A percentile compares a stretch with the other conserved stretches of the same genome.
These are phyloP conservation scores for Hyles vespertilio DNA, from an alignment of 1,140 invertebrate species.

Conservation along the genomic window DNA sequence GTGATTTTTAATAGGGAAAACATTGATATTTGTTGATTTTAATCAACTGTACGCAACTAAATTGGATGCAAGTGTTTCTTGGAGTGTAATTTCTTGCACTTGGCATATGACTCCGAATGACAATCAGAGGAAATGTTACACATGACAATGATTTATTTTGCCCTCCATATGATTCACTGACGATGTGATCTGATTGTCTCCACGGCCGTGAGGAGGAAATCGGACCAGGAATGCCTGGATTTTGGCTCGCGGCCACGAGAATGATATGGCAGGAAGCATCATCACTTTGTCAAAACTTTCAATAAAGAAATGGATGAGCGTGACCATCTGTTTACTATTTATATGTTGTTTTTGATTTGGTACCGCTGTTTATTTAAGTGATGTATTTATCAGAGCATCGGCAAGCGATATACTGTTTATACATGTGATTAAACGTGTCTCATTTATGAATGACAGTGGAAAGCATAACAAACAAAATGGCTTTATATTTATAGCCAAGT, in stretches of 20 bases:
- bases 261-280: constrained; percentile 35
- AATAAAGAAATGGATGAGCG: neutral
- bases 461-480: no score
- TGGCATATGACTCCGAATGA: neutral
- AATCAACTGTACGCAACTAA: no score
- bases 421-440: no score
- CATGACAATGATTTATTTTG: neutral
- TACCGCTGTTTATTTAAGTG: no score
- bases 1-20: no score
- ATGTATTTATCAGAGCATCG: no score
- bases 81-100: neutral
- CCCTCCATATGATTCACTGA: constrained; percentile 15
- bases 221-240: constrained; percentile 37
- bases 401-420: no score
- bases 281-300: constrained; percentile 38
- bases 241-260: constrained; percentile 46
- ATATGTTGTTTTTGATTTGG: no score
- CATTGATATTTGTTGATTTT: no score
- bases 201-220: constrained; percentile 34
- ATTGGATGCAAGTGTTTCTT: no score
- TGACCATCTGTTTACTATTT: constrained; percentile 3
- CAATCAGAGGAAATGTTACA: constrained; percentile 1
- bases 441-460: no score
- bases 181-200: constrained; percentile 12
- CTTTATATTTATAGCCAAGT: no score